Conservation (phyloP, 2,888 invertebrate species). For the Baronia brevicornis region DNA sequence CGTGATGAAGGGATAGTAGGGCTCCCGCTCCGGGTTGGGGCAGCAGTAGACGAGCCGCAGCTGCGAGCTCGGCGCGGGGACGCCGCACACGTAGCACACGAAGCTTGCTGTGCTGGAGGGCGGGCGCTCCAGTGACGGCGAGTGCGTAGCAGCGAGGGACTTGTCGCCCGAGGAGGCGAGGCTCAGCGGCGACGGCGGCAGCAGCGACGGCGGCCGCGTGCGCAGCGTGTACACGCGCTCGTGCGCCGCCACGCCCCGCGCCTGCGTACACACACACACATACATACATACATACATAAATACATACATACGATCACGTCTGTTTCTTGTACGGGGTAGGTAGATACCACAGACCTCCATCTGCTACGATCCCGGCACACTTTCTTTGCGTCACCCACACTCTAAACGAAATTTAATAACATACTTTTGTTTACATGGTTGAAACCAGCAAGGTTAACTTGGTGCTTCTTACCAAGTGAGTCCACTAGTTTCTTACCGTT, state of each 20-base stretch:
- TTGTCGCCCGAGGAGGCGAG: constrained; percentile 66
- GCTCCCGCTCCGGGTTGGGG: constrained; percentile 88
- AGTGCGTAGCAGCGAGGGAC: constrained; percentile 49
- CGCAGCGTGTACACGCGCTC: constrained; percentile 88
- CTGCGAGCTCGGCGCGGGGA: constrained; percentile 86
- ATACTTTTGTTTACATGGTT: too few relatives aligned
- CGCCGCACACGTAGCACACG: constrained; percentile 93
- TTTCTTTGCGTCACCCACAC: too few relatives aligned
- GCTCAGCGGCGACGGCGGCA: constrained; percentile 65
- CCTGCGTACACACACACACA: constrained; percentile 47
- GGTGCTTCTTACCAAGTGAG: too few relatives aligned
- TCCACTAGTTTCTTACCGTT: too few relatives aligned
- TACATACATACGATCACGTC: too few relatives aligned
- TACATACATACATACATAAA: too few relatives aligned
- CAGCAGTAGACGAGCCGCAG: constrained; percentile 89
- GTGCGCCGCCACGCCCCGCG: constrained; percentile 82
- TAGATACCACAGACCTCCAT: too few relatives aligned
- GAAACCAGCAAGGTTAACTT: too few relatives aligned
- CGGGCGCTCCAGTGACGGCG: constrained; percentile 42
- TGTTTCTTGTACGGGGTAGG: too few relatives aligned
- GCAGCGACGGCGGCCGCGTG: constrained; percentile 80
- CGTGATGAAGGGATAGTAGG: constrained; percentile 92
- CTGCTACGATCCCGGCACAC: too few relatives aligned
- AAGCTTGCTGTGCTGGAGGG: constrained; percentile 72
- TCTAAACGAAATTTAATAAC: too few relatives aligned